Evolutionary conservation across 2,888 invertebrate genomes (phyloP), one percentile per base, ranked within the genome.

Genomic region (Clivina fossor): DNA sequence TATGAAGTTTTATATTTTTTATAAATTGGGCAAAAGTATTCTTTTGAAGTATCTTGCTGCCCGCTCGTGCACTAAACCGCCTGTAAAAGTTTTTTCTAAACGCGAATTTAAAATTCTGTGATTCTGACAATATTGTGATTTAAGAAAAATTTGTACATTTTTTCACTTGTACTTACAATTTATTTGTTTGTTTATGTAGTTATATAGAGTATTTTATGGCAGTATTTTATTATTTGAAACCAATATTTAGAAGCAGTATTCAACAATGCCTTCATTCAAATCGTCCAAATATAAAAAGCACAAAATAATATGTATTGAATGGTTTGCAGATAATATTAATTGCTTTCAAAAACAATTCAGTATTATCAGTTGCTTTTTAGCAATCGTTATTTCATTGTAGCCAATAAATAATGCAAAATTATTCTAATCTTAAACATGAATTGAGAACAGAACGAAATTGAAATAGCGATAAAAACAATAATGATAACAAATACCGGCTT

Each of bases 61-160:
- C 13, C 32, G 30, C 46, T 19, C 16, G 8, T 24, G 8, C 22
- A 35, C 13, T 30, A 43, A 43, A 43, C 19, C 22, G 43, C 37
- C 53, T 44, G 32, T 40, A 59, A 8, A 65, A 64, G 57, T 65
- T 64, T 57, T 58, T 51, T 20, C 64, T 66, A 8, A 30, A 9
- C 32, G 54, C 46, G 54, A 54, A 46, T 54, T 44, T 46, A 55
- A 55, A 40, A 55, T 55, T 55, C 55, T 47, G 55, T 55, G 46
- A 47, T 55, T 55, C 30, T 22, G 53, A 53, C 53, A 53, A 53
- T 53, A 53, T 40, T 53, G 53, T 53, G 53, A 53, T 53, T 35
- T 7, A 22, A 22, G 13, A 9, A 47, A 7, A 7, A 9, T 24
- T n/a, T n/a, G n/a, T n/a, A n/a, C n/a, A n/a, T n/a, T n/a, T n/a